Conservation (phyloP, 2,888 invertebrate genomes). For the Campoletis raptor region DNA sequence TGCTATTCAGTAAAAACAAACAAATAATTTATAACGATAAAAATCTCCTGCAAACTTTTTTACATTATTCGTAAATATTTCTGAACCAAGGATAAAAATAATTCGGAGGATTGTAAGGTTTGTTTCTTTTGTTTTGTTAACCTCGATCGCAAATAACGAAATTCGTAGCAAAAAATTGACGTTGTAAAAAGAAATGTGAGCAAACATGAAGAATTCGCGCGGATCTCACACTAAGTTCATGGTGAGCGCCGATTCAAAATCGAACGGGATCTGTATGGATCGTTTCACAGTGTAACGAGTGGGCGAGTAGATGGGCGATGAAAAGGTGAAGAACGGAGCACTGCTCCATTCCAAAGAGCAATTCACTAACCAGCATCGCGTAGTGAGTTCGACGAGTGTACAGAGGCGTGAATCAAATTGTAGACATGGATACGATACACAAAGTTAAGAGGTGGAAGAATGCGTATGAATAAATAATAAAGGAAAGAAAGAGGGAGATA, state of each 20-base stretch:
- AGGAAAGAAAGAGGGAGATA: constrained; percentile 26
- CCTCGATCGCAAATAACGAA: neutral
- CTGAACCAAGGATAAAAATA: neutral
- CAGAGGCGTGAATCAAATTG: constrained; percentile 48
- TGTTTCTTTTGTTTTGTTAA: neutral
- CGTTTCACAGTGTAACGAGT: constrained; percentile 42
- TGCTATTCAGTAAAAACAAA: neutral
- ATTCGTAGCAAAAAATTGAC: neutral
- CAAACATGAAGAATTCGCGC: constrained; percentile 35
- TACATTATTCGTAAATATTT: neutral
- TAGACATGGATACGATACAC: constrained; percentile 1
- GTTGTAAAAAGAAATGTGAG: neutral
- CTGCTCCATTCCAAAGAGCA: constrained; percentile 27
- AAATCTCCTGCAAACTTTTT: neutral
- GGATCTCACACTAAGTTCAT: constrained; percentile 16
- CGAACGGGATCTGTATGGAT: constrained; percentile 65
- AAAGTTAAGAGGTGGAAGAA: constrained; percentile 19
- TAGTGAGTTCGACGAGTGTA: constrained; percentile 64
- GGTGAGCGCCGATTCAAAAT: constrained; percentile 32
- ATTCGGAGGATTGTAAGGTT: neutral
- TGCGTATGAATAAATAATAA: constrained; percentile 14
- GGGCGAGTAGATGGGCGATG: constrained; percentile 24
- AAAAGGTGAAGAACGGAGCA: constrained; percentile 37
- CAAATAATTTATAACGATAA: too few relatives aligned
- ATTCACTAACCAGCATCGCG: constrained; percentile 51